Evolutionary conservation across 2,888 invertebrate species (phyloP).

Genomic region (Caenorhabditis auriculariae): DNA sequence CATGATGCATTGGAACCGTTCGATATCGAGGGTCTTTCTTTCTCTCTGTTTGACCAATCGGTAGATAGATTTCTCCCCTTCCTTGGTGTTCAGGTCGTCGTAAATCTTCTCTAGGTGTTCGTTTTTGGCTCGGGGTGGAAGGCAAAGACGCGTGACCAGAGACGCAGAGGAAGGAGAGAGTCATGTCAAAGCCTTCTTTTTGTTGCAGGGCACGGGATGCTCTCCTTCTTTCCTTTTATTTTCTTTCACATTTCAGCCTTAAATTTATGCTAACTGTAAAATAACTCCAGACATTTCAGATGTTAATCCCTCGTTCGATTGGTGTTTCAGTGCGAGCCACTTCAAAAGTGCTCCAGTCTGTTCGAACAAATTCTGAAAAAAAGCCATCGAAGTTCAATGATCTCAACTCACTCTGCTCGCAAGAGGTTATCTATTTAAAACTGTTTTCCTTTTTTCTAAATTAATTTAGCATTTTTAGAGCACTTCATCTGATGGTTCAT

Average conservation of each 20-base stretch:
- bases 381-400: constrained; percentile 4
- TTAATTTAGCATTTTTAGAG: constrained; percentile 19
- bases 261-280: neutral
- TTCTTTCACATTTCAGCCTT: neutral
- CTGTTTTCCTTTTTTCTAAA: constrained; percentile 12
- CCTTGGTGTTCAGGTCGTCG: neutral
- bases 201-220: no score
- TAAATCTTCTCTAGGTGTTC: neutral
- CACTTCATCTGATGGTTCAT: no score
- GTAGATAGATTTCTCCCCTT: neutral
- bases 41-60: neutral
- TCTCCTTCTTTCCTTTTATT: neutral
- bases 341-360: constrained; percentile 1
- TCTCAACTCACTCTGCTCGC: constrained; percentile 2
- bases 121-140: no score
- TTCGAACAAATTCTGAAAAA: constrained; percentile 2
- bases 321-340: neutral
- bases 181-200: no score
- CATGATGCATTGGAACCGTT: neutral
- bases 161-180: no score
- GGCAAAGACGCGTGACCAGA: no score
- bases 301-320: neutral
- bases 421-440: constrained; percentile 10
- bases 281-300: neutral
- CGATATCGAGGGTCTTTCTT: neutral